Percentiles rank a stretch among this genome's conserved stretches.
phyloP scores from a whole-genome alignment of 2,113 vertebrate species.

The Poecilia latipinna region DNA sequence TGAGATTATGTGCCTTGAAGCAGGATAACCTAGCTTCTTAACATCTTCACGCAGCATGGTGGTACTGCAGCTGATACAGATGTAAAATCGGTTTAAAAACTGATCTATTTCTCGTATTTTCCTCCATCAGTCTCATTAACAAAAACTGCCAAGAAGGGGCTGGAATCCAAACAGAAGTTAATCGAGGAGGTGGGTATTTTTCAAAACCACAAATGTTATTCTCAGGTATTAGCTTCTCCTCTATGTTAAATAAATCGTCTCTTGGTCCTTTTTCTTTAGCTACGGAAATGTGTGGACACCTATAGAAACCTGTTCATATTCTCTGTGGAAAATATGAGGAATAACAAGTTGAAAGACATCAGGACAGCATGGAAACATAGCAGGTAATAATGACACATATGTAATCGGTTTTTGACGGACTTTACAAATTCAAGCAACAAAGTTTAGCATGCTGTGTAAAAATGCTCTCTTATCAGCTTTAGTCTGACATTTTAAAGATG shows the following conservation, averaged over 20 bases:
- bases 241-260: background rate
- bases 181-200: constrained; percentile 87
- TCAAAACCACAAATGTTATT: too few species aligned
- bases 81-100: background rate
- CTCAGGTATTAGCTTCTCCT: too few species aligned
- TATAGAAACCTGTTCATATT: constrained; percentile 93
- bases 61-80: background rate
- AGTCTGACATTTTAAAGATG: too few species aligned
- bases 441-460: too few species aligned
- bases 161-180: constrained; percentile 88
- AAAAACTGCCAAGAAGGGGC: constrained; percentile 90
- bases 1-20: background rate
- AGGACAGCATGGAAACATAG: constrained; percentile 97
- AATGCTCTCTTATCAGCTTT: too few species aligned
- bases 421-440: too few species aligned
- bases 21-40: constrained; percentile 16
- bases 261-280: constrained; percentile 64
- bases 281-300: constrained; percentile 94
- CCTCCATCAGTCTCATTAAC: constrained; percentile 86
- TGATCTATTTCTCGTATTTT: fast-evolving
- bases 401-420: background rate
- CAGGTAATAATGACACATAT: constrained; percentile 79
- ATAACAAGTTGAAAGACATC: constrained; percentile 94
- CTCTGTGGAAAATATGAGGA: constrained; percentile 95
- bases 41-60: background rate